Evolutionary conservation across 2,888 invertebrate species (phyloP).

Genomic region (Cylindroiulus punctatus): DNA sequence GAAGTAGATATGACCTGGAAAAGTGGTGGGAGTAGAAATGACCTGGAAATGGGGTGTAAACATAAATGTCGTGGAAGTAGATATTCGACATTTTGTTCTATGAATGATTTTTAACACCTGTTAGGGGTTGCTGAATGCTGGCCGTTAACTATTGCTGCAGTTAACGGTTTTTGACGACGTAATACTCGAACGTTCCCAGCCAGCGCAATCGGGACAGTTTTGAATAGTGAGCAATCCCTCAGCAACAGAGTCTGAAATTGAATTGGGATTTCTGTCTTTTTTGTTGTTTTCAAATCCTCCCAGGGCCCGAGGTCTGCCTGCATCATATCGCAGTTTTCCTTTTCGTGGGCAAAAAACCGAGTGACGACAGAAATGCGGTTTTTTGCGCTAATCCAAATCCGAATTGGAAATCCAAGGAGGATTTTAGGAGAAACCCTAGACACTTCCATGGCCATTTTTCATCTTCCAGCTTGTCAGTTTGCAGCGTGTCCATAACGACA

Average conservation of each 20-base stretch:
- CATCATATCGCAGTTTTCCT: not conserved
- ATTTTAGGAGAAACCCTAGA: not conserved
- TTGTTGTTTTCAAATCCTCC: slow-evolving; percentile 6
- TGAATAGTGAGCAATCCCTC: not conserved
- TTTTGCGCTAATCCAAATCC: not conserved
- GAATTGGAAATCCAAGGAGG: not conserved
- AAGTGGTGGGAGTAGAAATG: no score
- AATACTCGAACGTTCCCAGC: no score
- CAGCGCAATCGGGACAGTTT: not conserved
- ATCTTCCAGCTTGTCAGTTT: not conserved
- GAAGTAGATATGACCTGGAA: no score
- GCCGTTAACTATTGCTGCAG: no score
- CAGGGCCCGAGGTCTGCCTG: not conserved
- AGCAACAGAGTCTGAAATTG: not conserved
- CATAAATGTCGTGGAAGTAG: no score
- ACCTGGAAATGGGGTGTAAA: not conserved
- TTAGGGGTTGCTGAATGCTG: not conserved
- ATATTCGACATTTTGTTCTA: not conserved
- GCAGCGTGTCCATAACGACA: no score
- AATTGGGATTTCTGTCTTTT: not conserved
- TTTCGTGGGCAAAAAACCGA: not conserved
- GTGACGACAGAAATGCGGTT: not conserved
- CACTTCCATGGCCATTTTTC: not conserved
- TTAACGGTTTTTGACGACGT: not conserved
- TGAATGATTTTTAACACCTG: not conserved